Conservation (phyloP, 1,140 invertebrate species). For the Drosophila gunungcola region DNA sequence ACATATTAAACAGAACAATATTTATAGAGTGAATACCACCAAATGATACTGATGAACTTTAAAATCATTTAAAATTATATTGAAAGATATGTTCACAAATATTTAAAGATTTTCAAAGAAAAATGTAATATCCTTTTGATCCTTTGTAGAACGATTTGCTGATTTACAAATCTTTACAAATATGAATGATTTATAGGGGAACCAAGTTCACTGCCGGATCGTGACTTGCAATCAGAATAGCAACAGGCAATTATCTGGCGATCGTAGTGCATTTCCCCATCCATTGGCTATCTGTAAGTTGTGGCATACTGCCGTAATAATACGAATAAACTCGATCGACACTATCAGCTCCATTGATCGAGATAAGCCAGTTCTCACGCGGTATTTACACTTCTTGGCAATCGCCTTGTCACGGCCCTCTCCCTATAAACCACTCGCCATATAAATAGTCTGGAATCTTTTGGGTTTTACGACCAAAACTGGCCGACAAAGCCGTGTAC, state of each 20-base stretch:
- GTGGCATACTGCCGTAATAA: constrained; percentile 35
- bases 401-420: constrained; percentile 46
- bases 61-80: too few species aligned
- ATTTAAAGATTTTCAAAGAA: too few species aligned
- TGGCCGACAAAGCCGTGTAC: constrained; percentile 33
- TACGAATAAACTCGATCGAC: constrained; percentile 43
- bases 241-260: constrained; percentile 3
- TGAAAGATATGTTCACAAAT: too few species aligned
- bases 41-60: too few species aligned
- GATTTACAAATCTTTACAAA: too few species aligned
- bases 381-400: constrained; percentile 39
- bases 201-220: neutral
- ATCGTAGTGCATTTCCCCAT: constrained; percentile 26
- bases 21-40: too few species aligned
- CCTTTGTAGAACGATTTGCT: too few species aligned
- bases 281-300: constrained; percentile 6
- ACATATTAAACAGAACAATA: too few species aligned
- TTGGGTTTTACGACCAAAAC: constrained; percentile 22
- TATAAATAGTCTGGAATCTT: constrained; percentile 39
- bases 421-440: constrained; percentile 34
- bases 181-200: neutral
- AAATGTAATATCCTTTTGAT: too few species aligned
- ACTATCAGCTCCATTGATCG: constrained; percentile 45
- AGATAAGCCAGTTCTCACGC: constrained; percentile 61
- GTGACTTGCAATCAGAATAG: neutral